Evolutionary conservation across 2,797 vertebrate species (phyloP).

Genomic region (Ispidina picta): DNA sequence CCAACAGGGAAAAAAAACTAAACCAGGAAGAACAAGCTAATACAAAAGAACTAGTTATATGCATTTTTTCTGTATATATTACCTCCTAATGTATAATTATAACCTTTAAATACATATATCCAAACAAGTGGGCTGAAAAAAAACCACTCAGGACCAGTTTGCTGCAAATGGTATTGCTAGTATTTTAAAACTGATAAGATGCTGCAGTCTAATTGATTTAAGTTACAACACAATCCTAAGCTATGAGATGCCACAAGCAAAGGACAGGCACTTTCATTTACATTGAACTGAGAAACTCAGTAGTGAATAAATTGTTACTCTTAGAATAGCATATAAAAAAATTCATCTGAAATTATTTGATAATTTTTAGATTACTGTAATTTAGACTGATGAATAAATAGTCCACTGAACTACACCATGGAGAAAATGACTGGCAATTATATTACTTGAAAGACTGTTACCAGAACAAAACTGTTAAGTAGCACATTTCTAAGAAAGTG

Average conservation of each 20-base stretch:
- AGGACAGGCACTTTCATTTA: neutral
- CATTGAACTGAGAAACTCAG: neutral
- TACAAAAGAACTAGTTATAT: neutral
- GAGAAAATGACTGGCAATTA: slow-evolving; percentile 46
- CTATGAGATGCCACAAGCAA: neutral
- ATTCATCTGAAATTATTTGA: neutral
- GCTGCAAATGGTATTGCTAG: neutral
- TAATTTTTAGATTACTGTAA: slow-evolving; percentile 25
- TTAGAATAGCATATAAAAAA: slow-evolving; percentile 12
- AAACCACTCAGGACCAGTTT: neutral
- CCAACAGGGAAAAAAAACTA: neutral
- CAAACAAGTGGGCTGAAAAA: neutral
- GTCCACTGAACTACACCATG: neutral
- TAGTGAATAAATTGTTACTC: neutral
- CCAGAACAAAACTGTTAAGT: slow-evolving; percentile 44
- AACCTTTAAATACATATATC: neutral
- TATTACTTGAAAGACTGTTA: slow-evolving; percentile 15
- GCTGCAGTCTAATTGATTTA: neutral
- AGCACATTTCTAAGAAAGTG: slow-evolving; percentile 21
- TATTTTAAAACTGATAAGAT: neutral
- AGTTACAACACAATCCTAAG: neutral
- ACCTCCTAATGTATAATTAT: neutral
- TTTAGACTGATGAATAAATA: slow-evolving; percentile 19
- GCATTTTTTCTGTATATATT: neutral
- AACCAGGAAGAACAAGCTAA: neutral